Evolutionary conservation across 2,888 invertebrate genomes (phyloP), one percentile per base, ranked within the genome.

Genomic region (Cetonia aurata): DNA sequence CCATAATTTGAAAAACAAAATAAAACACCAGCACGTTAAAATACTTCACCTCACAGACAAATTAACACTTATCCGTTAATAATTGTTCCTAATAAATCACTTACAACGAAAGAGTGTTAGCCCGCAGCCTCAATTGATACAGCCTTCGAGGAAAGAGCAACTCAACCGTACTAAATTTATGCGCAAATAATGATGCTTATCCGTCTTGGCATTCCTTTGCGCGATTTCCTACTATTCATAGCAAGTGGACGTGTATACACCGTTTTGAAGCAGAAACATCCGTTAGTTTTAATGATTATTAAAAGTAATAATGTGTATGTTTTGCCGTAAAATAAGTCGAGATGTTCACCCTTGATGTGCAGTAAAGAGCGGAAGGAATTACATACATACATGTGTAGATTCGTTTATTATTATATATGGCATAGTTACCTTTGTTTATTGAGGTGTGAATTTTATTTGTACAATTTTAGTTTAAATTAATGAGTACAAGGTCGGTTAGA

Each of bases 61-160:
- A 48, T 60, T 60, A 46, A 15, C 60, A 31, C 60, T 13, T 46
- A 13, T 8, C 25, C 48, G 60, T 60, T 60, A 60, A 60, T 46
- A 31, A 25, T 13, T 31, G 33, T 60, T 15, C 48, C 25, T 31
- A 13, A 60, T 31, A 60, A 60, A 60, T 60, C 48, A 48, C 60
- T 44, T 25, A 59, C 19, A 60, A 60, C 33, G 46, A 10, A 1
- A 60, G 46, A 60, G 25, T 48, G 33, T 13, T 60, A 25, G 25
- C 25, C 25, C 25, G 25, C 25, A 25, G 48, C 60, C 60, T 60
- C 48, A 48, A 60, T 60, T 60, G 46, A 48, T 60, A 33, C 15
- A 60, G 46, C 60, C 60, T 60, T 60, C 60, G 15, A 53, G 2
- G 53, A 6, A 53, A 53, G 25, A 19, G 12, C 17, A 10, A 25